Conservation (phyloP, 2,113 vertebrate genomes). For the Cyphomyrus discorhynchus region DNA sequence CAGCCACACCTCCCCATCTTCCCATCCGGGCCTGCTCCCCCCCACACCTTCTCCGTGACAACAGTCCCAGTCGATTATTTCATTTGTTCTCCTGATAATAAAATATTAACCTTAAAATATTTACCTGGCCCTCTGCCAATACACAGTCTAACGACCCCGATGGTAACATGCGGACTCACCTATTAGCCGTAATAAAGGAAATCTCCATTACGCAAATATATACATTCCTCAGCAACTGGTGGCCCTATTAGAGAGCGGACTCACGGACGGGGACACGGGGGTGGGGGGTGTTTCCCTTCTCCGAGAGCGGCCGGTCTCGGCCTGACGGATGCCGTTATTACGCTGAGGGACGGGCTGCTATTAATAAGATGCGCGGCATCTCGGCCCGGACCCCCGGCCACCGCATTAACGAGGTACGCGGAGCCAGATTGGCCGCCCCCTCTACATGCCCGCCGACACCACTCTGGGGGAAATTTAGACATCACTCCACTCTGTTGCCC, state of each 20-base stretch:
- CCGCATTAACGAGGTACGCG: constrained; percentile 44
- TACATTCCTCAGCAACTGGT: not conserved
- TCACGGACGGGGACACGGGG: not conserved
- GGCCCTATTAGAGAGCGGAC: not conserved
- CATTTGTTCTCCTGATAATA: not conserved
- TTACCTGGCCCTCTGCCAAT: not conserved
- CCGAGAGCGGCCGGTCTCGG: not conserved
- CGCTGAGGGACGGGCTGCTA: constrained; percentile 22
- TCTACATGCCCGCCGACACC: constrained; percentile 61
- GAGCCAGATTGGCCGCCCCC: constrained; percentile 33
- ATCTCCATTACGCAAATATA: not conserved
- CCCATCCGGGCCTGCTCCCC: not conserved
- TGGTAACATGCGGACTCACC: not conserved
- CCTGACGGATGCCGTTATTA: constrained; percentile 15
- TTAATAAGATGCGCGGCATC: constrained; percentile 23
- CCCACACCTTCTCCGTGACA: not conserved
- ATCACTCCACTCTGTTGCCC: constrained; percentile 49
- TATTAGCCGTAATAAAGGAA: constrained; percentile 9
- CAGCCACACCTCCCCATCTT: not conserved
- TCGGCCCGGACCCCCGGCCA: constrained; percentile 25
- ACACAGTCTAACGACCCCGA: not conserved
- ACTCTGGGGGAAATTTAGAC: constrained; percentile 65
- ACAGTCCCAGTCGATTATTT: not conserved
- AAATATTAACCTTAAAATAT: not conserved
- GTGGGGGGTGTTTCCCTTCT: not conserved